Evolutionary conservation across 1,140 invertebrate genomes (phyloP).

Genomic region (Bombus waltoni): DNA sequence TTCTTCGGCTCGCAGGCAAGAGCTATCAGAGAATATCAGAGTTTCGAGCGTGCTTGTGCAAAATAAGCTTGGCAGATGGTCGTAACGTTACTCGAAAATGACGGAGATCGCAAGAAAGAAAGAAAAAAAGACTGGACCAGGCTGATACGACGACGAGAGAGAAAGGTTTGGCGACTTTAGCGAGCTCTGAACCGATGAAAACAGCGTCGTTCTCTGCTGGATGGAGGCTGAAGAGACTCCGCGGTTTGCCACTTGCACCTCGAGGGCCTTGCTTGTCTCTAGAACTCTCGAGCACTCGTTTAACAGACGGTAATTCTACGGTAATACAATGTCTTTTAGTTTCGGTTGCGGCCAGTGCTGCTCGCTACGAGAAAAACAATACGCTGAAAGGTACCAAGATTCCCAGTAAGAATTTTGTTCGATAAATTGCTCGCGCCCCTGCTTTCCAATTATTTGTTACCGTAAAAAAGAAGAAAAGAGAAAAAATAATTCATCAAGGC

Average conservation of each 20-base stretch:
- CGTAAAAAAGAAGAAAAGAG: neutral
- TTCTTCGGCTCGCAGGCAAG: neutral
- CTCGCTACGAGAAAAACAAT: neutral
- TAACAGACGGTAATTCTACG: conserved; percentile 64
- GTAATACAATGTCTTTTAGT: conserved; percentile 43
- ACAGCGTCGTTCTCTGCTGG: conserved; percentile 38
- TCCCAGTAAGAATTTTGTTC: neutral
- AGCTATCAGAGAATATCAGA: neutral
- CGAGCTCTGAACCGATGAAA: conserved; percentile 61
- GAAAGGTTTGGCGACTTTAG: conserved; percentile 46
- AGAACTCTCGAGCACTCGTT: conserved; percentile 60
- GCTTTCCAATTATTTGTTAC: neutral
- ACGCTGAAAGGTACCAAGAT: neutral
- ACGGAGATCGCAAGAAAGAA: conserved; percentile 29
- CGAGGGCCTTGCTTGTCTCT: conserved; percentile 68
- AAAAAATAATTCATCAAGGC: neutral
- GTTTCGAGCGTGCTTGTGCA: neutral
- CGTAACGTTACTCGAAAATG: conserved; percentile 7
- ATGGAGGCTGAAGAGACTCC: conserved; percentile 66
- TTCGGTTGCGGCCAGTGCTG: neutral
- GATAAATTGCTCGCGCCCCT: neutral
- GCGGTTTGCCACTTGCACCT: conserved; percentile 71
- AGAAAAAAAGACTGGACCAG: conserved; percentile 35
- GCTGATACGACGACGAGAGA: conserved; percentile 35
- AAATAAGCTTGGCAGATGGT: conserved; percentile 6